Base-by-base conservation (phyloP, 2,797 vertebrate species). In the Stomatorhinus walkeri region DNA sequence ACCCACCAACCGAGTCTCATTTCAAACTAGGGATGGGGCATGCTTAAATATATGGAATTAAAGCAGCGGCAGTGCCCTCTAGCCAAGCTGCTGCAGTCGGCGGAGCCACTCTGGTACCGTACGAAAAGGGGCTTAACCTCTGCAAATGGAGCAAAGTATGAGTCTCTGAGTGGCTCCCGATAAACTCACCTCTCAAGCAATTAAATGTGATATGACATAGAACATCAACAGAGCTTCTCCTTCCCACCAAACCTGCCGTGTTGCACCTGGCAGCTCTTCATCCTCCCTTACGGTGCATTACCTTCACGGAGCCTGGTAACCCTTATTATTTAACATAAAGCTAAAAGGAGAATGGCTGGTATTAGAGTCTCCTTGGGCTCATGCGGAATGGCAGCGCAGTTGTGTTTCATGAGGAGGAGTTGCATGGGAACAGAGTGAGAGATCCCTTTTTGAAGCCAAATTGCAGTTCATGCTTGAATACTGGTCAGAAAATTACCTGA, bases 381-480 rank as follows among this genome's bases (percentile, higher is more conserved):
- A 88, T 86, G 68, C 43, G 9, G 89, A 90, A 90, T 90, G 89
- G 87, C 36, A 90, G 84, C 4, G 86, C 90, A 92, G 87, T 91
- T 91, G 89, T 90, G 90, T 86, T 89, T 90, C 81, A 87, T 89
- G 90, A 91, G 87, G 86, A 87, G 28, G 48, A 68, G n/a, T 22
- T 22, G 19, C 32, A 22, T 6, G 59, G 19, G 22, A 56, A 87
- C 88, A 87, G 92, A 22, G 7, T 87, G 72, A 16, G 89, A 61
- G 91, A 95, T 94, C 91, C 92, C 89, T 93, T 94, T 93, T 93
- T 91, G 89, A 90, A 91, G 90, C 90, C 89, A 92, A 93, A 94
- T 92, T 93, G 91, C 91, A 92, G 91, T 92, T 92, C 90, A 93
- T 92, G 92, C 90, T 92, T 93, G 90, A 93, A 91, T 91, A 92